Conservation (phyloP, 2,113 vertebrate species). For the Oceanodroma tethys region DNA sequence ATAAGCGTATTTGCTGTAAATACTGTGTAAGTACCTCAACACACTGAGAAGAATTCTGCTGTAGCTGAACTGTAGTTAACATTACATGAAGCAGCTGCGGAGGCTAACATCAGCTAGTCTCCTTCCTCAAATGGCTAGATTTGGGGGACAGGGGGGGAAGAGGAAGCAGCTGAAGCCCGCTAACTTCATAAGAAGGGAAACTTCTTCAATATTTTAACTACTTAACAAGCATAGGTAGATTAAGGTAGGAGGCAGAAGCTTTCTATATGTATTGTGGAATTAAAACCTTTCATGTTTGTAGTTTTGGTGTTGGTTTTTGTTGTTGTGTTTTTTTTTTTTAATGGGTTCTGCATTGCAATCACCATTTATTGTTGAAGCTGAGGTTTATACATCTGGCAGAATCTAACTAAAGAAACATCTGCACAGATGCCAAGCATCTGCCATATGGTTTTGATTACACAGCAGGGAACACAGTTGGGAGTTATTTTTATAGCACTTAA, state of each 20-base stretch:
- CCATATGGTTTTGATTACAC: background rate
- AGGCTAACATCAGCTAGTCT: background rate
- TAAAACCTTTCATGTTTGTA: background rate
- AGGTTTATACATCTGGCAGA: background rate
- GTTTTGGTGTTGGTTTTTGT: background rate
- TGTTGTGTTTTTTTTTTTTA: background rate
- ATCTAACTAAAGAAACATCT: background rate
- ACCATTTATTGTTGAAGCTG: background rate
- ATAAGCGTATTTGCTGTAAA: background rate
- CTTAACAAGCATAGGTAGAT: background rate
- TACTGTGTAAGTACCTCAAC: background rate
- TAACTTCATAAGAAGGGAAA: background rate
- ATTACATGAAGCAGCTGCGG: background rate
- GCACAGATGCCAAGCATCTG: background rate
- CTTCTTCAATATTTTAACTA: background rate
- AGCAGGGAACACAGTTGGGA: background rate
- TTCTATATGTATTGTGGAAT: background rate
- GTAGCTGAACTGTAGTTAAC: background rate
- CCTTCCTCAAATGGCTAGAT: background rate
- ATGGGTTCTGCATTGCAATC: background rate
- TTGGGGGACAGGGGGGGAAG: too few relatives aligned
- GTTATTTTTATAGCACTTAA: background rate
- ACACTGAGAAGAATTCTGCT: background rate
- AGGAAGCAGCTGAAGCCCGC: background rate
- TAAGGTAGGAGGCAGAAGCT: background rate